A percentile compares a stretch with the other conserved stretches of the same genome.
phyloP scores from a whole-genome alignment of 37 sponge, comb jelly and placozoan genomes.

The Diacarnus erythraeanus region DNA sequence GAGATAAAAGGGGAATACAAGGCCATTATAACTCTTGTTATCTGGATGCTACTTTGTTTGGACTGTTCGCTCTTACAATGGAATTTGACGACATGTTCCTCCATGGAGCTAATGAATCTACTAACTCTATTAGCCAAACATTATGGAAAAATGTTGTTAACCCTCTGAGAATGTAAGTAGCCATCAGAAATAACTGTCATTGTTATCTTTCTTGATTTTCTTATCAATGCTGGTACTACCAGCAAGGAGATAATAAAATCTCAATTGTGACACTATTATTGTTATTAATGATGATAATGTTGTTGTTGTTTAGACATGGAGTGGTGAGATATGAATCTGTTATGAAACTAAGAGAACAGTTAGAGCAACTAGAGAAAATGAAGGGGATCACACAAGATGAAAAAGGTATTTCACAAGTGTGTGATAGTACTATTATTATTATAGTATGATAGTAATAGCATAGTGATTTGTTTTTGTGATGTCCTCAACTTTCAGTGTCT shows the following conservation, averaged over 20 bases:
- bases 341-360: slow-evolving; percentile 63
- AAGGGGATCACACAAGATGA: slow-evolving; percentile 77
- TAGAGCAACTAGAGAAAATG: slow-evolving; percentile 67
- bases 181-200: neutral
- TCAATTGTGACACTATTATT: too few relatives aligned
- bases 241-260: too few relatives aligned
- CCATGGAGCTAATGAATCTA: neutral
- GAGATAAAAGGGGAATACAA: slow-evolving; percentile 81
- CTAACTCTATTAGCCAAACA: slow-evolving; percentile 14
- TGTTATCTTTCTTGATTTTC: too few relatives aligned
- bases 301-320: slow-evolving; percentile 65
- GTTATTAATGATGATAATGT: too few relatives aligned
- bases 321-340: slow-evolving; percentile 72
- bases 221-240: too few relatives aligned
- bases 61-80: slow-evolving; percentile 83
- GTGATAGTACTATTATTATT: too few relatives aligned
- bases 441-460: neutral
- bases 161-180: slow-evolving; percentile 42
- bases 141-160: slow-evolving; percentile 79
- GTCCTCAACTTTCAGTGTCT: too few relatives aligned
- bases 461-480: neutral
- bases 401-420: slow-evolving; percentile 71
- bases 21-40: slow-evolving; percentile 98
- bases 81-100: slow-evolving; percentile 77
- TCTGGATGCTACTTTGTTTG: slow-evolving; percentile 94